phyloP scores from a whole-genome alignment of 1,140 invertebrate species.

The Sinonovacula constricta region DNA sequence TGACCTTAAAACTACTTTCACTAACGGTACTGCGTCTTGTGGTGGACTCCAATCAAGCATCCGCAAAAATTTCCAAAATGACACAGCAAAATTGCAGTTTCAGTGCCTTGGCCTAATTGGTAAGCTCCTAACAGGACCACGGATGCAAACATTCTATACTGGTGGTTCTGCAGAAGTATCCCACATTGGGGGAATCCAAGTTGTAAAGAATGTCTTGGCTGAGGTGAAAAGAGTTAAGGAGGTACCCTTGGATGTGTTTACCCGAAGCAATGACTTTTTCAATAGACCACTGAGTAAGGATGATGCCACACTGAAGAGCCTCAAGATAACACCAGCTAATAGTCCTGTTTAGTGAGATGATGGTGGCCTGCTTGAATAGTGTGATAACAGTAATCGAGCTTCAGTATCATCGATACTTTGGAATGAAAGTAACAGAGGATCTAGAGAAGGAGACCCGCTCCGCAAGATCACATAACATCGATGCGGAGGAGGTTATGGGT shows the following conservation, averaged over 20 bases:
- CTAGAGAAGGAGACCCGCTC: neutral
- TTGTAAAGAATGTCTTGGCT: neutral
- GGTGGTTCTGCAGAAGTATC: neutral
- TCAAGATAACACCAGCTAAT: neutral
- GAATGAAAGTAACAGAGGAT: neutral
- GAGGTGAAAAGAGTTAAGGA: neutral
- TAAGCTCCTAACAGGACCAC: neutral
- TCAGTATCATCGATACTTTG: slow-evolving; percentile 4
- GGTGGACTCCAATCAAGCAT: neutral
- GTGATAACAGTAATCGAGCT: neutral
- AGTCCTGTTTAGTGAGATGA: neutral
- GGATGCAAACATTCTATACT: neutral
- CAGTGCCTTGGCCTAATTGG: neutral
- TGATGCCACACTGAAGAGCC: neutral
- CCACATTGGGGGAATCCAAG: neutral
- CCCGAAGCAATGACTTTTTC: neutral
- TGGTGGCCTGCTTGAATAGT: neutral
- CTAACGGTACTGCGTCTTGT: neutral
- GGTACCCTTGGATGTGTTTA: neutral
- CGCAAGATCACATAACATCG: neutral
- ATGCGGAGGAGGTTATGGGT: too few relatives aligned
- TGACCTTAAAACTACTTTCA: neutral
- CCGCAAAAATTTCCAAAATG: neutral
- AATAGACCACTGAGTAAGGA: neutral
- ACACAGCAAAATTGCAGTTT: neutral